phyloP scores from a whole-genome alignment of 1,140 invertebrate species.

The Charaxes varanes region DNA sequence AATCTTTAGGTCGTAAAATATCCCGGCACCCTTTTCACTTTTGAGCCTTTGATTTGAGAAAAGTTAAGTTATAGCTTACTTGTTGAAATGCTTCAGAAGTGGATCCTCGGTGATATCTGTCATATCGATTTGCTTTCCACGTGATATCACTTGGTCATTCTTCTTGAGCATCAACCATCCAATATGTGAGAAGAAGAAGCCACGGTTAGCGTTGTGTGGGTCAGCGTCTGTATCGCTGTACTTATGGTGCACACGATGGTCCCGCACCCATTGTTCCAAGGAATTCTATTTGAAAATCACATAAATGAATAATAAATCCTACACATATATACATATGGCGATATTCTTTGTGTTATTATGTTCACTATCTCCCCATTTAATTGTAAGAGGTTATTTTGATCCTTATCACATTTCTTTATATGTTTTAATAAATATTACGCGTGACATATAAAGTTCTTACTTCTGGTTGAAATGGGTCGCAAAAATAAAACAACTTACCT shows the following conservation, averaged over 20 bases:
- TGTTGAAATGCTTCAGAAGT: conserved; percentile 82
- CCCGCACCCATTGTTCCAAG: conserved; percentile 75
- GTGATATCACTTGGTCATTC: conserved; percentile 82
- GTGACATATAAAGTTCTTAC: too few species aligned
- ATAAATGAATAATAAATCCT: background rate
- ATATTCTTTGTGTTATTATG: too few species aligned
- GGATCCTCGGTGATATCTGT: conserved; percentile 84
- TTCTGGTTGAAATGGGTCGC: too few species aligned
- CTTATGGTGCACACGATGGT: conserved; percentile 89
- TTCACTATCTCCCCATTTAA: too few species aligned
- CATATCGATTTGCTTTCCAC: conserved; percentile 81
- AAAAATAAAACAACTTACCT: conserved; percentile 74
- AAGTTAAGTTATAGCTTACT: conserved; percentile 43
- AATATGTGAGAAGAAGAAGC: conserved; percentile 90
- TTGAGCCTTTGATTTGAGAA: too few species aligned
- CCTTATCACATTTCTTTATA: too few species aligned
- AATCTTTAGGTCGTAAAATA: too few species aligned
- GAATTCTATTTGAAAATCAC: conserved; percentile 43
- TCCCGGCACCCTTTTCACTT: too few species aligned
- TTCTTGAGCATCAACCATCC: conserved; percentile 89
- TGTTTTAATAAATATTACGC: too few species aligned
- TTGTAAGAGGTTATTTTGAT: too few species aligned
- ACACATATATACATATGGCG: too few species aligned
- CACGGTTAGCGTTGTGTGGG: conserved; percentile 86
- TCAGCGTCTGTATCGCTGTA: conserved; percentile 88